Percentiles rank a stretch among this genome's conserved stretches.
Conservation (phyloP, 1,140 invertebrate genomes). For the Aphis gossypii region DNA sequence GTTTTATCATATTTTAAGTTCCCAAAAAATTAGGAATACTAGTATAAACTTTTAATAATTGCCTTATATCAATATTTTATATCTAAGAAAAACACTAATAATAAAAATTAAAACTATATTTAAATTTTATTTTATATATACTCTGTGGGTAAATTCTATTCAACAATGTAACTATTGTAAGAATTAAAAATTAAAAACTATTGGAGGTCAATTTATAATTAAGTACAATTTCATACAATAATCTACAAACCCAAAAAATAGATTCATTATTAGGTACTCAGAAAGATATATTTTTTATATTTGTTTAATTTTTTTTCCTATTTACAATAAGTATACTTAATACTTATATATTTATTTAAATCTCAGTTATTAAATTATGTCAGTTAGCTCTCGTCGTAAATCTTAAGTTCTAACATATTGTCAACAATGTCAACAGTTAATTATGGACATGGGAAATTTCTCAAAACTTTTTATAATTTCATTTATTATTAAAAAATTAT, state of each 20-base stretch:
- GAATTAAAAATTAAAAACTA: not conserved
- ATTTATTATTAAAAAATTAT: too few relatives aligned
- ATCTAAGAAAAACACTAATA: not conserved
- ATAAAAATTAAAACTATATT: not conserved
- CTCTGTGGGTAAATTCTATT: not conserved
- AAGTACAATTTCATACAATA: not conserved
- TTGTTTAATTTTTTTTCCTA: too few relatives aligned
- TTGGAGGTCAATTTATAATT: not conserved
- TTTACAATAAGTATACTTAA: too few relatives aligned
- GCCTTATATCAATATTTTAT: not conserved
- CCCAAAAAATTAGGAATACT: not conserved
- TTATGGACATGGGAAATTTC: too few relatives aligned
- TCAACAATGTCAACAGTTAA: too few relatives aligned
- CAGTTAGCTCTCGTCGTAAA: too few relatives aligned
- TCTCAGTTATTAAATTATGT: too few relatives aligned
- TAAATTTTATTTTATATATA: not conserved
- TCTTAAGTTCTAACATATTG: too few relatives aligned
- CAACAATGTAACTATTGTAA: not conserved
- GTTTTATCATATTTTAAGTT: not conserved
- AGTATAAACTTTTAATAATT: conserved; percentile 3
- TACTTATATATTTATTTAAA: too few relatives aligned
- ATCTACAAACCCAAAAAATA: not conserved
- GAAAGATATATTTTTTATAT: too few relatives aligned
- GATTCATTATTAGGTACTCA: not conserved
- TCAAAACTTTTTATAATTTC: too few relatives aligned